Conservation (phyloP, 2,888 invertebrate genomes). For the Dicyrtoma fusca region DNA sequence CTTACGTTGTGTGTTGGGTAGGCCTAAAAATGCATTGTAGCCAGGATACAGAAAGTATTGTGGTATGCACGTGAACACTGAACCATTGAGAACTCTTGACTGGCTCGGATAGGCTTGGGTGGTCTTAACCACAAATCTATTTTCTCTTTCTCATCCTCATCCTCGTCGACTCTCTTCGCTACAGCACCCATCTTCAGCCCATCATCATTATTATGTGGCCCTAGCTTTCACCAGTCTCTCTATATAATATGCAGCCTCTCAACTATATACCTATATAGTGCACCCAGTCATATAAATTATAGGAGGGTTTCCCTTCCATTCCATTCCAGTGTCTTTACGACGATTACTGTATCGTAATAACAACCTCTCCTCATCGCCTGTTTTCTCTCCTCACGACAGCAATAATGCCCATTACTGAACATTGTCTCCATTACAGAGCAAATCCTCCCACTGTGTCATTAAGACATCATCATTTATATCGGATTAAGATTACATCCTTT, state of each 20-base stretch:
- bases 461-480: slow-evolving; percentile 38
- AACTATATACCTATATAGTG: not conserved
- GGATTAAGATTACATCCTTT: slow-evolving; percentile 36
- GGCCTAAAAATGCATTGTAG: no score
- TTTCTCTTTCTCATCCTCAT: slow-evolving; percentile 32
- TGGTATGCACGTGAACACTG: no score
- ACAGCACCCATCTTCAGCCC: slow-evolving; percentile 12
- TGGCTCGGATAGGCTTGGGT: slow-evolving; percentile 24
- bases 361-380: not conserved
- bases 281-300: slow-evolving; percentile 10
- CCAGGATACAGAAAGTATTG: no score
- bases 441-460: slow-evolving; percentile 30
- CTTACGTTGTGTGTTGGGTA: no score
- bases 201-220: slow-evolving; percentile 35
- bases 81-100: not conserved
- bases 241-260: not conserved
- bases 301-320: not conserved
- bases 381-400: not conserved
- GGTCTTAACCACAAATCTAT: slow-evolving; percentile 39
- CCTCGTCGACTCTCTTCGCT: slow-evolving; percentile 1
- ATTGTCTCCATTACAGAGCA: slow-evolving; percentile 33
- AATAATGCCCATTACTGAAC: slow-evolving; percentile 25
- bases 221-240: slow-evolving; percentile 3
- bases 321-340: not conserved
- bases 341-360: not conserved